These are phyloP conservation scores for Microtus richardsoni DNA, from an alignment of 2,113 vertebrate genomes.

Conservation along the genomic window DNA sequence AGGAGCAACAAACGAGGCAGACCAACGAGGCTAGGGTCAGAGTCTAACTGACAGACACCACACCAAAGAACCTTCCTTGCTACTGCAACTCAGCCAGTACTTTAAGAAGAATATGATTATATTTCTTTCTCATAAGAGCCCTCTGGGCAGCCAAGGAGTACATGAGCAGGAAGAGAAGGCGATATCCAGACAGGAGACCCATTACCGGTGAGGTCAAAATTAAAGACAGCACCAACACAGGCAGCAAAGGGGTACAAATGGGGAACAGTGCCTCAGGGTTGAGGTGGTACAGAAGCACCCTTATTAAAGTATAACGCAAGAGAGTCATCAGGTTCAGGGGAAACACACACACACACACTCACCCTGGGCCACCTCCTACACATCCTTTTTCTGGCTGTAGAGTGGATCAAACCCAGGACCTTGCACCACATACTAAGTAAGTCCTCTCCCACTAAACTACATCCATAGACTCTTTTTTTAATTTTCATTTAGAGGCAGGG, in stretches of 20 bases:
- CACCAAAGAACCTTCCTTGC: rapidly evolving
- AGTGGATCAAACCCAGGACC: neutral
- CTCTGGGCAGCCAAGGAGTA: neutral
- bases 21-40: neutral
- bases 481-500: neutral
- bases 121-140: neutral
- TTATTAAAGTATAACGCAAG: neutral
- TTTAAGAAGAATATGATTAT: neutral
- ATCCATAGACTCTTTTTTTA: neutral
- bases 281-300: rapidly evolving
- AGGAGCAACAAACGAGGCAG: neutral
- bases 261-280: neutral
- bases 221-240: neutral
- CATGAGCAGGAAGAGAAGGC: neutral
- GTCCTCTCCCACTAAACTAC: neutral
- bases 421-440: too few species aligned
- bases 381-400: neutral
- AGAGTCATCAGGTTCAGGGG: neutral
- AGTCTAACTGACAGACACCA: neutral
- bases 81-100: rapidly evolving
- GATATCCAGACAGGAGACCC: neutral
- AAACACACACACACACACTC: neutral
- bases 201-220: neutral
- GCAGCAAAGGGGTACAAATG: neutral
- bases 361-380: neutral